Percentiles rank a stretch among this genome's conserved stretches.
Evolutionary conservation across 2,113 vertebrate genomes (phyloP).

Genomic region (Sinocyclocheilus grahami): DNA sequence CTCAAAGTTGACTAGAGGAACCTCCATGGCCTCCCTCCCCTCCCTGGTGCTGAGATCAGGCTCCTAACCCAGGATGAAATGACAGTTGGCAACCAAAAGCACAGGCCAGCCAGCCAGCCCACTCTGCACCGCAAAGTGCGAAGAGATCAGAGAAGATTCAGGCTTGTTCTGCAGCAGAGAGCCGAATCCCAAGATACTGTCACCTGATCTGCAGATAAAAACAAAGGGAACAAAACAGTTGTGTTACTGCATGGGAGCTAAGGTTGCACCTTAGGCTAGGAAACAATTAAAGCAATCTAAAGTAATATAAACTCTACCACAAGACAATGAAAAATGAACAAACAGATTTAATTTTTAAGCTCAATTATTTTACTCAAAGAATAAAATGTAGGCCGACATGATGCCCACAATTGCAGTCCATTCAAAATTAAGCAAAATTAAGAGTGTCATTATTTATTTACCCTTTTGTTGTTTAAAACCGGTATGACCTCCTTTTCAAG

Average conservation of each 20-base stretch:
- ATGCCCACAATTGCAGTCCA: neutral
- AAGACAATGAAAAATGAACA: neutral
- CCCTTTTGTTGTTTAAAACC: neutral
- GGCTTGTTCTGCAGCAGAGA: slow-evolving; percentile 38
- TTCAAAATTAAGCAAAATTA: neutral
- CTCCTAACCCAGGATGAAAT: slow-evolving; percentile 59
- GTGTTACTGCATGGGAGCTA: slow-evolving; percentile 33
- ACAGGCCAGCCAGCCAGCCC: slow-evolving; percentile 56
- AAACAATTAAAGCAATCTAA: slow-evolving; percentile 25
- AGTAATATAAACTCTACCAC: neutral
- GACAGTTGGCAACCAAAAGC: slow-evolving; percentile 57
- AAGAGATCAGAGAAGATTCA: slow-evolving; percentile 42
- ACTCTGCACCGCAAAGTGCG: slow-evolving; percentile 39
- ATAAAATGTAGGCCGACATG: neutral
- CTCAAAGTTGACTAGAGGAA: slow-evolving; percentile 91
- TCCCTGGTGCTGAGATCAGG: slow-evolving; percentile 76
- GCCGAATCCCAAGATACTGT: slow-evolving; percentile 48
- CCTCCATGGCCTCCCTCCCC: slow-evolving; percentile 82
- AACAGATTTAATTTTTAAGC: neutral
- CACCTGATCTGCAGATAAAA: slow-evolving; percentile 60
- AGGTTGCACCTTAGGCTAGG: slow-evolving; percentile 31
- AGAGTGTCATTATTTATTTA: neutral
- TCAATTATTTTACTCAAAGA: neutral
- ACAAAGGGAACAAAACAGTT: slow-evolving; percentile 50
- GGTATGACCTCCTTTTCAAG: neutral